Percentiles rank a stretch among this genome's conserved stretches.
Evolutionary conservation across 2,113 vertebrate species (phyloP).

Genomic region (Labeo catla): DNA sequence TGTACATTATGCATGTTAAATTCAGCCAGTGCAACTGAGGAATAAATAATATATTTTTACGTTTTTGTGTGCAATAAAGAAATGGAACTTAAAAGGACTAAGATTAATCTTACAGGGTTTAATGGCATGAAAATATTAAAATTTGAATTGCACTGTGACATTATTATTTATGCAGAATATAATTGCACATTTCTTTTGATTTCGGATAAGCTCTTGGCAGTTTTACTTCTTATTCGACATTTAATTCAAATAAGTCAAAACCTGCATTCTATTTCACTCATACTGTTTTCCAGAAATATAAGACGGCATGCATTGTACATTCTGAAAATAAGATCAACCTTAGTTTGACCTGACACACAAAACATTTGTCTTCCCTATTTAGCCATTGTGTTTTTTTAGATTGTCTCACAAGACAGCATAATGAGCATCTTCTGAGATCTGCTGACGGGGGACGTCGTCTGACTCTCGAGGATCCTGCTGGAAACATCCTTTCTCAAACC

Average conservation of each 20-base stretch:
- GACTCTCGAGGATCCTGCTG: not conserved
- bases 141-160: too few relatives aligned
- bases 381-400: not conserved
- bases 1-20: not conserved
- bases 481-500: slow-evolving; percentile 3
- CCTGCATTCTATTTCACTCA: not conserved
- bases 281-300: not conserved
- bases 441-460: not conserved
- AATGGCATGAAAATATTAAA: not conserved
- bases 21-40: too few relatives aligned
- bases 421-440: slow-evolving; percentile 3
- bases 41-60: too few relatives aligned
- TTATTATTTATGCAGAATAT: not conserved
- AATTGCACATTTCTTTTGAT: too few relatives aligned
- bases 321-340: not conserved
- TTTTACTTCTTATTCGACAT: not conserved
- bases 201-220: not conserved
- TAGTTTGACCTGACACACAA: not conserved
- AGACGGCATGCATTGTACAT: not conserved
- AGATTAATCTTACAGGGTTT: too few relatives aligned
- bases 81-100: too few relatives aligned
- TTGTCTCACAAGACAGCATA: not conserved
- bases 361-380: not conserved
- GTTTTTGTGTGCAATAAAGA: too few relatives aligned
- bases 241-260: not conserved